Base-by-base conservation (phyloP, 2,888 invertebrate species). In the Aplocera efformata region DNA sequence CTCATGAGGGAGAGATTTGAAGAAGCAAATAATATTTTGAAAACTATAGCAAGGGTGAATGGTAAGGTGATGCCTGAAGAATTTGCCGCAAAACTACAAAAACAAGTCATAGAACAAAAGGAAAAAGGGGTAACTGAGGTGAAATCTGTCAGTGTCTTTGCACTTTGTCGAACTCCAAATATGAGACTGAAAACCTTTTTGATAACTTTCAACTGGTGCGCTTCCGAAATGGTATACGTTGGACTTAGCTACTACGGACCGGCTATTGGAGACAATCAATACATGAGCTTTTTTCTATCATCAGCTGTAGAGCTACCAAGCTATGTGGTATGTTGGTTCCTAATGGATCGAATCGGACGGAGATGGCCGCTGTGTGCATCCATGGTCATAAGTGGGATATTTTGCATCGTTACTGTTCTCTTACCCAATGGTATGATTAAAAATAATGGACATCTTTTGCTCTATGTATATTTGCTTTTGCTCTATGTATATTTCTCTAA, bases 181-280 rank as follows among this genome's bases (percentile, higher is more conserved):
- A 95, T 97, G 94, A 89, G 97, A 29, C 79, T 96, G 7, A 97
- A 96, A 78, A 97, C 97, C 0, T 91, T 92, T 53, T 81, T 96
- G 35, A 96, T 96, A 36, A 96, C 96, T 0, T 76, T 96, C 10
- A 96, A 95, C 72, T 96, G 96, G 96, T 96, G 97, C 71, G 96
- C 96, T 32, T 97, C 96, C 60, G 96, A 96, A 66, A 96, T 95
- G 75, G 97, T 97, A 1, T 97, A 97, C 67, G 94, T 97, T 9
- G 97, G 97, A 0, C 88, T 97, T 24, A 96, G 96, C 56, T 96
- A 97, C 68, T 97, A 97, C 62, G 96, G 96, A 0, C 96, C 97
- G 6, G 94, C 96, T 1, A 89, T 97, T 35, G 97, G 97, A 6
- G 94, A 90, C 62, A 94, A 96, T 73, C 94, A 96, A 61, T 96